A percentile compares a stretch with the other conserved stretches of the same genome.
Evolutionary conservation across 2,888 invertebrate species (phyloP).

Genomic region (Dichetophora obliterata): DNA sequence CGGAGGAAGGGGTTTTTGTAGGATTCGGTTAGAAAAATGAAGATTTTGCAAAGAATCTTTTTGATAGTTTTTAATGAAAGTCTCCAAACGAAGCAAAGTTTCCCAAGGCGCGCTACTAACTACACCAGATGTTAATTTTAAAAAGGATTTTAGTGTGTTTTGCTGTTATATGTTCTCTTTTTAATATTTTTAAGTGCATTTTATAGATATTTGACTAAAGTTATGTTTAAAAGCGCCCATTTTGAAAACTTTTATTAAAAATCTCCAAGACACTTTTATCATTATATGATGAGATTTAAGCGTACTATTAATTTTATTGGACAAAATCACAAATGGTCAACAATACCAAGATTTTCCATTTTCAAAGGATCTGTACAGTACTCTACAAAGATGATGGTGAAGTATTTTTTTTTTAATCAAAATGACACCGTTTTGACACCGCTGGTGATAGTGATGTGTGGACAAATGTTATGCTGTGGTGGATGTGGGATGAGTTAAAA

Average conservation of each 20-base stretch:
- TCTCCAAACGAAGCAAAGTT: constrained; percentile 5
- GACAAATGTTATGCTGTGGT: not conserved
- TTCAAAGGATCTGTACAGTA: not conserved
- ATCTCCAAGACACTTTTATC: no score
- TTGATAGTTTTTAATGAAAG: not conserved
- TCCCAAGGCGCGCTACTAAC: constrained; percentile 15
- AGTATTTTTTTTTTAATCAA: not conserved
- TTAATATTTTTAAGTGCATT: constrained; percentile 6
- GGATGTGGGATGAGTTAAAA: not conserved
- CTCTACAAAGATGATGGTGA: constrained; percentile 13
- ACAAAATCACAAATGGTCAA: constrained; percentile 23
- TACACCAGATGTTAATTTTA: not conserved
- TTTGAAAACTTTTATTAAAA: not conserved
- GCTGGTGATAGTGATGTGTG: constrained; percentile 34
- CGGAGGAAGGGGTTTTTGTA: constrained; percentile 31
- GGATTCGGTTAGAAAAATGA: not conserved
- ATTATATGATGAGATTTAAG: no score
- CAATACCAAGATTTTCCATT: constrained; percentile 34
- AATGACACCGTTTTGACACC: constrained; percentile 41
- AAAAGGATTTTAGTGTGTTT: not conserved
- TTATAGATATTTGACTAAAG: not conserved
- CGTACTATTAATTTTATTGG: not conserved
- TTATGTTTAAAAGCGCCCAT: not conserved
- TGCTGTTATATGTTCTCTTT: not conserved
- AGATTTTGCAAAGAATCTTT: not conserved